Conservation (phyloP, 2,113 vertebrate species). For the Callopanchax toddi region DNA sequence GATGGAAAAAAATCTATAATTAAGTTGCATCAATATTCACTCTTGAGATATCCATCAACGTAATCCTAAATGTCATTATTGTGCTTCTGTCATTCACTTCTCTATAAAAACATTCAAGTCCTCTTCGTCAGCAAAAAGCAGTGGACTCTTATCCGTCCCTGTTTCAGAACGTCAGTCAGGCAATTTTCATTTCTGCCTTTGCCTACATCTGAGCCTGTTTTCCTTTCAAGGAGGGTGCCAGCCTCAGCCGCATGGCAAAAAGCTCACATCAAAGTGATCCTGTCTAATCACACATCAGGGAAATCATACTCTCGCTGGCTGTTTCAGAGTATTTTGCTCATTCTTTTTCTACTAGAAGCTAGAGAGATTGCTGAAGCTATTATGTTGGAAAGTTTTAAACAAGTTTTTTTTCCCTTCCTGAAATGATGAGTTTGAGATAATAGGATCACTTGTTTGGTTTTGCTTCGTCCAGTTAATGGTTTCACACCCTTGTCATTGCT, state of each 20-base stretch:
- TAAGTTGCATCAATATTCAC: too few relatives aligned
- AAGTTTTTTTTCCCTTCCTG: not conserved
- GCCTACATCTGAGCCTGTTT: conserved; percentile 27
- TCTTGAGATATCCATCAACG: too few relatives aligned
- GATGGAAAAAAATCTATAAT: too few relatives aligned
- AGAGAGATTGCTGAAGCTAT: not conserved
- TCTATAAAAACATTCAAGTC: not conserved
- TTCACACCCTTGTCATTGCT: conserved; percentile 8
- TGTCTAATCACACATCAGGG: conserved; percentile 58
- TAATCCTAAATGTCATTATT: too few relatives aligned
- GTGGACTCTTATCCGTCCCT: conserved; percentile 7
- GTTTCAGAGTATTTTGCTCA: conserved; percentile 14
- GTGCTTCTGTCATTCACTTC: not conserved
- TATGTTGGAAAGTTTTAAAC: conserved; percentile 23
- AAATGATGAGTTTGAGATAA: not conserved
- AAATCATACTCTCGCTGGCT: conserved; percentile 49
- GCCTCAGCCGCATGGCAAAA: conserved; percentile 30
- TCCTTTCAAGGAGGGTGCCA: conserved; percentile 18
- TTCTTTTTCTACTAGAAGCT: conserved; percentile 5
- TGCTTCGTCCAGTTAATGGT: not conserved
- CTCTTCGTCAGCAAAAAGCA: not conserved
- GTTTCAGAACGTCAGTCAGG: conserved; percentile 40
- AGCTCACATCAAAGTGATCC: conserved; percentile 60
- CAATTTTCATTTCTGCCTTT: conserved; percentile 34
- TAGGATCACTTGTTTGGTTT: conserved; percentile 1